Evolutionary conservation across 2,797 vertebrate species (phyloP), one percentile per base, ranked within the genome.

Genomic region (Oceanodroma leucorhoa): DNA sequence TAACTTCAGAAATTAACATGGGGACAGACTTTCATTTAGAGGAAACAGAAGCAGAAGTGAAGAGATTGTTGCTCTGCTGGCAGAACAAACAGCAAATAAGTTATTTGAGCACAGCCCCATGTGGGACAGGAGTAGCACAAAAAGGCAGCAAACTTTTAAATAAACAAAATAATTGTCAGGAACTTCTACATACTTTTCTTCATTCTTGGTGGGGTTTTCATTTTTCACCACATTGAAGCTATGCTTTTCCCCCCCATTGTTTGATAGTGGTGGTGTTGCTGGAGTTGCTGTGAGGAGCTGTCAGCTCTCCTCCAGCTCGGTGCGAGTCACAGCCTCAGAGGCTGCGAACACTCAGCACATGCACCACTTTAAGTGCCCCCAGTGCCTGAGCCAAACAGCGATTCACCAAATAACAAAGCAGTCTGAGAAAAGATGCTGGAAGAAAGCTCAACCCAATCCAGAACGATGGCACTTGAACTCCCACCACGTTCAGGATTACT

Each of bases 281-380:
- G 24, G 54, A 46, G 24, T 7, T 57, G 53, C 60, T 73, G 32
- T 38, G 50, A 48, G 43, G 70, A 69, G 70, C 41, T 67, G 48
- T 15, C 48, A 53, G 6, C 13, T 83, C n/a, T 55, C 43, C 36
- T 81, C 40, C 32, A 30, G 24, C 66, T 73, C 5, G 2, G 36
- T 34, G 30, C 41, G 36, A 51, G 36, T 30, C 67, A 30, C 24
- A 61, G 20, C 6, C 53, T 48, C 65, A 26, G 40, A 41, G 41
- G 32, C 30, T 85, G 67, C 4, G 2, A 55, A 11, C 8, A 7
- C 19, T 14, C 0, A 0, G 14, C 55, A 54, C 12, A 5, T 5
- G 14, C 30, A 53, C 30, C 26, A 3, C 50, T 51, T 32, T 22
- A 32, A 16, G 20, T 72, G 38, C 0, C 11, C 16, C 18, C 55